Evolutionary conservation across 2,888 invertebrate species (phyloP).

Genomic region (Aricia artaxerxes): DNA sequence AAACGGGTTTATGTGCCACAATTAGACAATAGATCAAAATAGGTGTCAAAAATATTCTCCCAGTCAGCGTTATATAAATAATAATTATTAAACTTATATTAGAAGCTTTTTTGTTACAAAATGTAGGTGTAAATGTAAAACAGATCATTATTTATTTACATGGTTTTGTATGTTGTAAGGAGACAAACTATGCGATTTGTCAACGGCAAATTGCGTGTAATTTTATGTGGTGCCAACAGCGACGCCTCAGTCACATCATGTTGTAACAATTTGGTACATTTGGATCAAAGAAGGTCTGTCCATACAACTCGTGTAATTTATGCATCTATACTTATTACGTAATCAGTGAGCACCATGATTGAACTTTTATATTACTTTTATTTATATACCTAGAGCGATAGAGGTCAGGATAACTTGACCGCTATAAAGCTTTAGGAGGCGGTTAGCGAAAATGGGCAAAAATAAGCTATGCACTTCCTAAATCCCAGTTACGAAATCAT

Average conservation of each 20-base stretch:
- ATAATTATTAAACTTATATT: too few relatives aligned
- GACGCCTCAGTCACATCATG: slow-evolving; percentile 64
- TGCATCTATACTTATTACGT: not conserved
- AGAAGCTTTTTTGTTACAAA: too few relatives aligned
- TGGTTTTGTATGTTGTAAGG: not conserved
- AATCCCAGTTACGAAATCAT: not conserved
- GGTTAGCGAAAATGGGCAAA: not conserved
- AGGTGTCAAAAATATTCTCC: too few relatives aligned
- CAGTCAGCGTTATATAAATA: too few relatives aligned
- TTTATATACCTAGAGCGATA: not conserved
- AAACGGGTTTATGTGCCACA: too few relatives aligned
- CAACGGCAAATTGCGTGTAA: slow-evolving; percentile 44
- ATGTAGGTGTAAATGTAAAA: not conserved
- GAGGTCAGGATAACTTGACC: not conserved
- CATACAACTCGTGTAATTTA: not conserved
- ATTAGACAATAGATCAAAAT: too few relatives aligned
- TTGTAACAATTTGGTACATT: slow-evolving; percentile 47
- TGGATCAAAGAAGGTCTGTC: slow-evolving; percentile 22
- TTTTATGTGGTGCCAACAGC: slow-evolving; percentile 54
- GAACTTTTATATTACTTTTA: not conserved
- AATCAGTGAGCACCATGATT: not conserved
- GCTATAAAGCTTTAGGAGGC: not conserved
- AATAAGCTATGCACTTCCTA: too few relatives aligned
- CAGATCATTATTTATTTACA: not conserved
- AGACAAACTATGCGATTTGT: slow-evolving; percentile 31